Evolutionary conservation across 2,113 vertebrate genomes (phyloP).

Genomic region (Stigmatopora argus): DNA sequence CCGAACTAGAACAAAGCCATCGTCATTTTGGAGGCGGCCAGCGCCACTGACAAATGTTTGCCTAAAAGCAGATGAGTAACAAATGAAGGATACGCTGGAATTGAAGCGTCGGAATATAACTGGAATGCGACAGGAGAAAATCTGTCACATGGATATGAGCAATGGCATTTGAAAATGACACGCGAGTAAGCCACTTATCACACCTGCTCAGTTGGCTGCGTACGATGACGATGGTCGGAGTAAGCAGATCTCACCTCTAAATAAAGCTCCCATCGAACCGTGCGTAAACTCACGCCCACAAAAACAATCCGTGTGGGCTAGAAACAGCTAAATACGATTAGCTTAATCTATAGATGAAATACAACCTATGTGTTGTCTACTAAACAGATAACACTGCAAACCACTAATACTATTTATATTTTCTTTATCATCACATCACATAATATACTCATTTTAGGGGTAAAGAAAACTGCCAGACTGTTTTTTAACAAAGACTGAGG

Average conservation of each 20-base stretch:
- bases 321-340: background rate
- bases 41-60: slow-evolving; percentile 23
- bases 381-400: too few relatives aligned
- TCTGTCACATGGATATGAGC: slow-evolving; percentile 18
- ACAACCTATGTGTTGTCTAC: too few relatives aligned
- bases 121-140: background rate
- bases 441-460: too few relatives aligned
- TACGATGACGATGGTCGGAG: slow-evolving; percentile 20
- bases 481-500: background rate
- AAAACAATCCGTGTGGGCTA: background rate
- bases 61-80: slow-evolving; percentile 19
- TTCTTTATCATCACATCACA: too few relatives aligned
- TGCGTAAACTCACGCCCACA: background rate
- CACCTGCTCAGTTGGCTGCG: slow-evolving; percentile 37
- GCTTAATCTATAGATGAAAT: too few relatives aligned
- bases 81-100: slow-evolving; percentile 39
- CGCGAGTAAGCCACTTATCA: slow-evolving; percentile 18
- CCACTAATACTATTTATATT: too few relatives aligned
- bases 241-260: slow-evolving; percentile 19
- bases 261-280: slow-evolving; percentile 1
- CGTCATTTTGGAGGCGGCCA: background rate
- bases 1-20: background rate
- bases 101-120: slow-evolving; percentile 13
- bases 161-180: slow-evolving; percentile 9
- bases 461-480: background rate